These are phyloP conservation scores for Apolygus lucorum DNA, from an alignment of 1,140 invertebrate genomes.

Conservation along the genomic window DNA sequence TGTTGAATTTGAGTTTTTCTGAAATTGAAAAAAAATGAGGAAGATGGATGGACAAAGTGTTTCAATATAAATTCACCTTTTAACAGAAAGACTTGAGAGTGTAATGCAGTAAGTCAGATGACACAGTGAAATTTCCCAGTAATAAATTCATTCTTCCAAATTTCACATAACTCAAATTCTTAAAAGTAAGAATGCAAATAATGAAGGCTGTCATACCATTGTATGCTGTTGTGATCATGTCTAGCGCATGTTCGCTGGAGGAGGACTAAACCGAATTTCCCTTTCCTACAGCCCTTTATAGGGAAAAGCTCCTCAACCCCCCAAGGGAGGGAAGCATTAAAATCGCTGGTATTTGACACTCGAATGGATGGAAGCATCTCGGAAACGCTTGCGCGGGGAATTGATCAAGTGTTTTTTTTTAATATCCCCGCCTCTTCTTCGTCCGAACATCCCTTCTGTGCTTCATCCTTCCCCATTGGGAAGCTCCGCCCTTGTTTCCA, in stretches of 20 bases:
- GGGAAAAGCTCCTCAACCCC: neutral
- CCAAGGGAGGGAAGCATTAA: neutral
- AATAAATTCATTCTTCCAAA: no score
- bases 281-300: conserved; percentile 9
- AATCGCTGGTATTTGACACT: conserved; percentile 16
- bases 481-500: neutral
- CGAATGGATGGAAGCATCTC: neutral
- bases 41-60: no score
- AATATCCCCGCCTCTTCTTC: neutral
- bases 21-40: no score
- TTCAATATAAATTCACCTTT: no score
- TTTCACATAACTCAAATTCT: no score
- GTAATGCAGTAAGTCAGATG: no score
- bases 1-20: no score
- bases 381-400: neutral
- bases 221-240: neutral
- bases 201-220: no score
- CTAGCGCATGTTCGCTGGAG: neutral
- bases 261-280: neutral
- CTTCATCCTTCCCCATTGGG: neutral
- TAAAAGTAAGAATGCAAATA: no score
- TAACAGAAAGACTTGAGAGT: no score
- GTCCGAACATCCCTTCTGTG: neutral
- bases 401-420: conserved; percentile 10
- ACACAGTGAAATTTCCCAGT: no score